Percentiles rank a stretch among this genome's conserved stretches.
These are phyloP conservation scores for Brachionus sp. DNA, from an alignment of 1,140 invertebrate genomes.

Conservation along the genomic window DNA sequence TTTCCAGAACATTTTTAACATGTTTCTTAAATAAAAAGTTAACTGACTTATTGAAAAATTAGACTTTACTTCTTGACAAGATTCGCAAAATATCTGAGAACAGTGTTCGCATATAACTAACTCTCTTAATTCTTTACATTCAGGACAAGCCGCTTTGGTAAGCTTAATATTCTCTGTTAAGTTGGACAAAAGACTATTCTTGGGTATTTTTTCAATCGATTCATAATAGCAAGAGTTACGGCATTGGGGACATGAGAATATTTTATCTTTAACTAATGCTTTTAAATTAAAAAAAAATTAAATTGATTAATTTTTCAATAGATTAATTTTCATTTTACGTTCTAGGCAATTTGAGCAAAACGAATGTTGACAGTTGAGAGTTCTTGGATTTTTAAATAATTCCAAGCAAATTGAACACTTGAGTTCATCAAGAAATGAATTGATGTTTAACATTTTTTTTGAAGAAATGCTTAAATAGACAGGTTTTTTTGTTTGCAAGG, in stretches of 20 bases:
- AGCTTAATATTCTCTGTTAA: neutral
- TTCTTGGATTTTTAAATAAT: constrained; percentile 8
- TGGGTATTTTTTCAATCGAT: neutral
- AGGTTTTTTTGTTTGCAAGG: neutral
- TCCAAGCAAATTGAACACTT: constrained; percentile 32
- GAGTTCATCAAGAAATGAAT: constrained; percentile 30
- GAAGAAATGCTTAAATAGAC: neutral
- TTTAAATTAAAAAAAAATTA: neutral
- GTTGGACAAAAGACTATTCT: neutral
- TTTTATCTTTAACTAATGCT: neutral
- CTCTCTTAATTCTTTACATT: neutral
- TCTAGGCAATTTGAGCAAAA: constrained; percentile 28
- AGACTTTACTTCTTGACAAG: neutral
- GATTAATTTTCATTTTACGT: neutral
- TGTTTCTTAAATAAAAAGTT: neutral
- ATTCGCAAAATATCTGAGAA: constrained; percentile 12
- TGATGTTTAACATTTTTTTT: constrained; percentile 35
- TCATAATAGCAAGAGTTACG: neutral
- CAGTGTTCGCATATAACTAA: constrained; percentile 14
- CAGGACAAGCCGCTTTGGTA: constrained; percentile 4
- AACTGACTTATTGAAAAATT: neutral
- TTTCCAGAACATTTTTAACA: neutral
- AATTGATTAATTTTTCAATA: neutral
- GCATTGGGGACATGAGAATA: constrained; percentile 14
- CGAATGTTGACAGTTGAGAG: constrained; percentile 4